phyloP scores from a whole-genome alignment of 2,113 vertebrate species.

The Ceyx cyanopectus region DNA sequence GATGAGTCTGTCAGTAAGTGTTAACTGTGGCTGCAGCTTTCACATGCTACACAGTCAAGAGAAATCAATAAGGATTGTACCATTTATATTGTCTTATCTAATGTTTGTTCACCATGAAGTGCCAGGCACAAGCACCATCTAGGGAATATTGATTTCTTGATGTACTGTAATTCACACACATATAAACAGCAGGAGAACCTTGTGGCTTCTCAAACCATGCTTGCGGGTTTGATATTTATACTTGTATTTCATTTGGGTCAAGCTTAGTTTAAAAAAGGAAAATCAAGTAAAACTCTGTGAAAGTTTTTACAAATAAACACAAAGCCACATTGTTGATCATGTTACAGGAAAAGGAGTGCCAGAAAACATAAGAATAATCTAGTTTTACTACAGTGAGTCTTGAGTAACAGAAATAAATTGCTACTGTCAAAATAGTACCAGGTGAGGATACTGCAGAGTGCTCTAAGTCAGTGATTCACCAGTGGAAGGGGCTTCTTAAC shows the following conservation, averaged over 20 bases:
- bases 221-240: slow-evolving; percentile 21
- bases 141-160: slow-evolving; percentile 74
- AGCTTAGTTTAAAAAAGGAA: slow-evolving; percentile 14
- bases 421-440: neutral
- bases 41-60: slow-evolving; percentile 63
- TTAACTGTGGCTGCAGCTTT: slow-evolving; percentile 68
- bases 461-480: neutral
- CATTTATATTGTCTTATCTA: slow-evolving; percentile 76
- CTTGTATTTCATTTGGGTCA: neutral
- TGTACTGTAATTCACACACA: slow-evolving; percentile 76
- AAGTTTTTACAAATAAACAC: neutral
- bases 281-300: neutral
- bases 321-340: neutral
- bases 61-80: slow-evolving; percentile 76
- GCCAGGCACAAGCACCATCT: slow-evolving; percentile 73
- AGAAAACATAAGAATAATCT: neutral
- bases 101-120: slow-evolving; percentile 76
- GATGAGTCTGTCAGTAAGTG: slow-evolving; percentile 66
- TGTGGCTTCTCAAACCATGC: slow-evolving; percentile 54
- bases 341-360: neutral
- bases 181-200: slow-evolving; percentile 67
- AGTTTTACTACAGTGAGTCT: neutral
- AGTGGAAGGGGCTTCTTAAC: neutral
- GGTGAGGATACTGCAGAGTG: neutral
- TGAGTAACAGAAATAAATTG: neutral